Conservation (phyloP, 2,888 invertebrate species). For the Galeruca laticollis region DNA sequence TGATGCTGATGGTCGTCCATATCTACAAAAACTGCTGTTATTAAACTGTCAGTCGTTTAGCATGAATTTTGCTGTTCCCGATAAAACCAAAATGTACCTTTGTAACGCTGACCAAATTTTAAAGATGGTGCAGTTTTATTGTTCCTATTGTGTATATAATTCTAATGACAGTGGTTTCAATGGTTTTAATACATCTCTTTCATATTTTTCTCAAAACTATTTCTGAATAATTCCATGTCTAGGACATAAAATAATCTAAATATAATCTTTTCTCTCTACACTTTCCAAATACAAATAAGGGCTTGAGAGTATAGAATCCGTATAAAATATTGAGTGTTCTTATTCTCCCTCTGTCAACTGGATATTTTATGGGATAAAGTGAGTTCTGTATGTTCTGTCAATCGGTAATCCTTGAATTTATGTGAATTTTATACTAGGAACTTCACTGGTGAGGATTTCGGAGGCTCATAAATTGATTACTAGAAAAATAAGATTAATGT, state of each 20-base stretch:
- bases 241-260: constrained; percentile 2
- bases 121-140: no score
- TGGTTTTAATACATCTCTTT: no score
- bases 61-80: no score
- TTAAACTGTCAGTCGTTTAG: no score
- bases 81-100: no score
- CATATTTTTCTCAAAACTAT: no score
- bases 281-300: constrained; percentile 49
- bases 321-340: constrained; percentile 62
- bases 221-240: background rate
- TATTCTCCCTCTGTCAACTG: constrained; percentile 58
- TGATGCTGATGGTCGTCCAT: no score
- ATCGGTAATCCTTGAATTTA: constrained; percentile 64
- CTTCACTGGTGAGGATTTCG: constrained; percentile 39
- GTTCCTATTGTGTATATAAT: no score
- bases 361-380: constrained; percentile 64
- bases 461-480: constrained; percentile 42
- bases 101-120: no score
- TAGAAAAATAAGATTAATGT: constrained; percentile 6
- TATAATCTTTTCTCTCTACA: constrained; percentile 35
- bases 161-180: no score
- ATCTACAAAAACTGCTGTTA: no score
- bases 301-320: constrained; percentile 47
- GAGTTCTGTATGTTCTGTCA: constrained; percentile 60
- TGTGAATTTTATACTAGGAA: constrained; percentile 60